These are phyloP conservation scores for Drosophila nigricruria DNA, from an alignment of 2,888 invertebrate genomes.

Conservation along the genomic window DNA sequence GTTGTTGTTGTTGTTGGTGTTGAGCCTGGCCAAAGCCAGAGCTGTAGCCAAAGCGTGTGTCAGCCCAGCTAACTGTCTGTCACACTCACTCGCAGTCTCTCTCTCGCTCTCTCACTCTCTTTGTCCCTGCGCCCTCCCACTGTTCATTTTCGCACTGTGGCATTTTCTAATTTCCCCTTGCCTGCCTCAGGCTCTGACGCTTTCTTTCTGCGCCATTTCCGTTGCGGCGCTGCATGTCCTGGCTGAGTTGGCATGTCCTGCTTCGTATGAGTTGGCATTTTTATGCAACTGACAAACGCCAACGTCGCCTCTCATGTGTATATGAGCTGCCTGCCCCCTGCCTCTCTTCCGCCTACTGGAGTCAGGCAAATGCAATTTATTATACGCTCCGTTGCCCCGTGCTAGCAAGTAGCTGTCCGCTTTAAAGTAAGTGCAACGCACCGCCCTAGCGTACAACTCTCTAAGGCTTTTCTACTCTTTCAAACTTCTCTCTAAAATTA, in stretches of 20 bases:
- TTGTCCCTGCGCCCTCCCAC: background rate
- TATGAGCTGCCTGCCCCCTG: constrained; percentile 24
- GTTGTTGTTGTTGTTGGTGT: constrained; percentile 4
- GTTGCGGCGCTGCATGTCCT: constrained; percentile 71
- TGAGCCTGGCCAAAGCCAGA: constrained; percentile 23
- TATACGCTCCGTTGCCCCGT: constrained; percentile 68
- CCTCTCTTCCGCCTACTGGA: constrained; percentile 1
- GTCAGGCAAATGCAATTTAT: constrained; percentile 68
- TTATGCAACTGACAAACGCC: constrained; percentile 78
- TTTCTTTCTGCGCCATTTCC: constrained; percentile 77
- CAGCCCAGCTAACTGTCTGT: constrained; percentile 31
- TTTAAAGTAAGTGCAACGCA: constrained; percentile 48
- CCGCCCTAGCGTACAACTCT: constrained; percentile 14
- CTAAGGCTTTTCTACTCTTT: constrained; percentile 3
- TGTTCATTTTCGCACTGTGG: constrained; percentile 56
- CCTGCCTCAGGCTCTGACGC: constrained; percentile 28
- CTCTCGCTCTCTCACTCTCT: background rate
- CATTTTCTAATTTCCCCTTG: constrained; percentile 76
- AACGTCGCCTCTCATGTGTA: constrained; percentile 59
- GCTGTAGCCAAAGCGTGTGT: constrained; percentile 30
- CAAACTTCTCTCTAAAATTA: constrained; percentile 8
- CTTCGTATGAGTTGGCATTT: constrained; percentile 76
- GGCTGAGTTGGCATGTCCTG: constrained; percentile 67
- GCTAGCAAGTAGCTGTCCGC: constrained; percentile 15
- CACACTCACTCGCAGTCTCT: constrained; percentile 5